Conservation (phyloP, 1,140 invertebrate species). For the Grapholita molesta region DNA sequence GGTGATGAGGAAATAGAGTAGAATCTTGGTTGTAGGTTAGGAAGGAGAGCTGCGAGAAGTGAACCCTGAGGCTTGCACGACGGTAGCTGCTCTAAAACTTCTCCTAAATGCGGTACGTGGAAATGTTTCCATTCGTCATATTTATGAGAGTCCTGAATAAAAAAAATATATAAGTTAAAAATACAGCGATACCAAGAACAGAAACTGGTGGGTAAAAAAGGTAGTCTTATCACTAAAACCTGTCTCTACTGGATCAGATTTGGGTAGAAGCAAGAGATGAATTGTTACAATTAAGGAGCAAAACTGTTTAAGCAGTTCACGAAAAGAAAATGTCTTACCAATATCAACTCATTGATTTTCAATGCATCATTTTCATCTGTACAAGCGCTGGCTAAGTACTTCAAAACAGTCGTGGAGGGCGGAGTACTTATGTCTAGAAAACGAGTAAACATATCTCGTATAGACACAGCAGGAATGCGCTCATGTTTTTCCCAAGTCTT, state of each 20-base stretch:
- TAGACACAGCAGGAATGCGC: constrained; percentile 86
- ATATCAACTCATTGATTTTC: constrained; percentile 85
- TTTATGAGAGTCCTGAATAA: constrained; percentile 86
- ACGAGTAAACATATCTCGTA: constrained; percentile 88
- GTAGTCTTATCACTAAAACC: too few species aligned
- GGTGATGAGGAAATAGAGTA: constrained; percentile 97
- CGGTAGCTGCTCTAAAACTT: constrained; percentile 92
- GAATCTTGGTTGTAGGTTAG: constrained; percentile 92
- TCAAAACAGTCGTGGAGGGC: constrained; percentile 90
- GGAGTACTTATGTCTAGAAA: constrained; percentile 97
- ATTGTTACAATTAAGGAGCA: too few species aligned
- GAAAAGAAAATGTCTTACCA: constrained; percentile 82
- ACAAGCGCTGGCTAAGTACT: constrained; percentile 89
- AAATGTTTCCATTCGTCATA: constrained; percentile 97
- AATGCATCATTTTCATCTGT: constrained; percentile 85
- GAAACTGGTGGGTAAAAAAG: too few species aligned
- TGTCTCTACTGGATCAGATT: too few species aligned
- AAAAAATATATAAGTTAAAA: constrained; percentile 21
- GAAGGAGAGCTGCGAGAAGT: constrained; percentile 90
- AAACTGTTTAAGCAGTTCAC: too few species aligned
- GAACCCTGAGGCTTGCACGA: constrained; percentile 90
- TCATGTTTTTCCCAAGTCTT: constrained; percentile 93
- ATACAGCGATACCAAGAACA: not conserved
- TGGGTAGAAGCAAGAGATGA: too few species aligned
- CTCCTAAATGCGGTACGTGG: constrained; percentile 89